Percentiles rank a stretch among this genome's conserved stretches.
Evolutionary conservation across 2,113 vertebrate genomes (phyloP).

Genomic region (Tetrax tetrax): DNA sequence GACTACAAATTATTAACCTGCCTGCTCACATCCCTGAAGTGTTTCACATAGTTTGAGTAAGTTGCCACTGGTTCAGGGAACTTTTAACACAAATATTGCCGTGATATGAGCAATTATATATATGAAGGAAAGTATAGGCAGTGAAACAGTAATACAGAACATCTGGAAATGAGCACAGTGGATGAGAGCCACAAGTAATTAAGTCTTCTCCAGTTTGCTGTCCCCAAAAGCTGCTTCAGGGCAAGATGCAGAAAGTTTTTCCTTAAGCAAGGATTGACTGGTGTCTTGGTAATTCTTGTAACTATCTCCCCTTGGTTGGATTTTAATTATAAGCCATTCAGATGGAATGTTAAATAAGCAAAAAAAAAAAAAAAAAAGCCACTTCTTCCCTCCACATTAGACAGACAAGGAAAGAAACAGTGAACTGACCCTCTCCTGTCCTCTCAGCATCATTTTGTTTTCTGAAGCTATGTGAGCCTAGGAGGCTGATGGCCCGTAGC

Average conservation of each 20-base stretch:
- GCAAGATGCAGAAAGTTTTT: not conserved
- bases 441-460: not conserved
- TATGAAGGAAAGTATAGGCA: not conserved
- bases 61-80: not conserved
- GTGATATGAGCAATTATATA: not conserved
- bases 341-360: not conserved
- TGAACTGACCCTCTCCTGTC: not conserved
- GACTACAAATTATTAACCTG: not conserved
- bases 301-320: not conserved
- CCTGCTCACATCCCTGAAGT: not conserved
- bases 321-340: not conserved
- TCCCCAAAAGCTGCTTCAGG: not conserved
- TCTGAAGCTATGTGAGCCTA: not conserved
- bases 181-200: not conserved
- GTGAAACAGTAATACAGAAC: not conserved
- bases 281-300: not conserved
- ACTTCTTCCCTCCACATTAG: not conserved
- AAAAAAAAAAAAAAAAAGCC: too few relatives aligned
- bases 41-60: not conserved
- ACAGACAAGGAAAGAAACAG: not conserved
- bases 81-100: not conserved
- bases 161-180: not conserved
- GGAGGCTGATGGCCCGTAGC: not conserved
- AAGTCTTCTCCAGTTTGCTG: not conserved
- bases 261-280: not conserved